These are phyloP conservation scores for Melolontha melolontha DNA, from an alignment of 2,888 invertebrate species.

Conservation along the genomic window DNA sequence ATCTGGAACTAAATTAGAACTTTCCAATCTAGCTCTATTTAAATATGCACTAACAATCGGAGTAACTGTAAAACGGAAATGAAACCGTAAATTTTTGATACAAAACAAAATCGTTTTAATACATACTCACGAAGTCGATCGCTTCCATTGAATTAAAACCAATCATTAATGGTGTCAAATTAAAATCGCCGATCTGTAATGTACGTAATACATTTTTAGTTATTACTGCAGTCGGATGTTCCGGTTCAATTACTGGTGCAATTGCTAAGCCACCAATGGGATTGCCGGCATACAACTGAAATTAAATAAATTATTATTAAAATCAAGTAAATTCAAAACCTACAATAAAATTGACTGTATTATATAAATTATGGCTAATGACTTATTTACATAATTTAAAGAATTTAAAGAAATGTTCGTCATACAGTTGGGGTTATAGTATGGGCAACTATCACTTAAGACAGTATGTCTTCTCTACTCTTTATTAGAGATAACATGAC, in stretches of 20 bases:
- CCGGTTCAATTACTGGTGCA: constrained; percentile 30
- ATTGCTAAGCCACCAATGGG: constrained; percentile 2
- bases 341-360: no score
- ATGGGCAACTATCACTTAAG: no score
- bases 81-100: neutral
- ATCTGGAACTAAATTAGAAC: neutral
- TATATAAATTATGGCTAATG: no score
- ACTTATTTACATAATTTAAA: no score
- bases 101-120: neutral
- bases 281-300: neutral
- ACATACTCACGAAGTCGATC: constrained; percentile 1
- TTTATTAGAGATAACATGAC: no score
- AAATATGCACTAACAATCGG: neutral
- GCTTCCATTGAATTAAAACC: constrained; percentile 34
- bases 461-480: no score
- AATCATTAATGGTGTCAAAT: constrained; percentile 23
- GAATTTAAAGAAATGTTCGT: no score
- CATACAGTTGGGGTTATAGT: no score
- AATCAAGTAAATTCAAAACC: no score
- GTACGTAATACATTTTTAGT: neutral
- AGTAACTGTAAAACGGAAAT: neutral
- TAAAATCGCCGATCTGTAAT: constrained; percentile 14
- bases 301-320: neutral
- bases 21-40: neutral
- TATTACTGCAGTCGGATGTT: constrained; percentile 25